Percentiles rank a stretch among this genome's conserved stretches.
Conservation (phyloP, 1,140 invertebrate species). For the Caenorhabditis briggsae region DNA sequence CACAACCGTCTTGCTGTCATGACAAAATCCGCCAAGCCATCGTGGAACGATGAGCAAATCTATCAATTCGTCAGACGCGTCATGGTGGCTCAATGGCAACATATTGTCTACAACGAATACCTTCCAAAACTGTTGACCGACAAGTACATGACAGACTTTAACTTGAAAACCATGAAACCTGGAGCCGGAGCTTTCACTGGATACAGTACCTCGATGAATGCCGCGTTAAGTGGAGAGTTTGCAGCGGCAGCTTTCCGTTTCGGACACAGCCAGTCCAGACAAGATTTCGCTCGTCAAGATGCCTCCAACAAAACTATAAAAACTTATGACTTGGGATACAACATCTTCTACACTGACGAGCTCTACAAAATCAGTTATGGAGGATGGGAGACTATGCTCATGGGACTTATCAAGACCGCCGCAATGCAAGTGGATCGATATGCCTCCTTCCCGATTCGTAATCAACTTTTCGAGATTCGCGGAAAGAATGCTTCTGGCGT, state of each 20-base stretch:
- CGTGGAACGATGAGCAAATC: constrained; percentile 57
- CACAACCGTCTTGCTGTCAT: constrained; percentile 58
- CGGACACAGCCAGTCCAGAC: constrained; percentile 62
- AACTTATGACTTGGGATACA: constrained; percentile 37
- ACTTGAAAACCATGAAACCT: constrained; percentile 35
- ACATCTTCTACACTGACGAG: constrained; percentile 45
- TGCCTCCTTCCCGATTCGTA: constrained; percentile 60
- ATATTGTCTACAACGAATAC: constrained; percentile 61
- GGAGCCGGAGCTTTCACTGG: constrained; percentile 54
- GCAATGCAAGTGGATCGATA: constrained; percentile 56
- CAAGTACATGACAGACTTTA: constrained; percentile 48
- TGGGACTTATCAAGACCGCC: constrained; percentile 54
- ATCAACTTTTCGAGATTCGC: constrained; percentile 64
- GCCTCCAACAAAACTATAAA: constrained; percentile 3
- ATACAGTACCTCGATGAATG: constrained; percentile 46
- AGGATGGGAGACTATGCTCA: constrained; percentile 9
- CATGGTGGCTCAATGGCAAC: constrained; percentile 56
- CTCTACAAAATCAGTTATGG: constrained; percentile 2
- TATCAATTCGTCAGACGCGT: constrained; percentile 55
- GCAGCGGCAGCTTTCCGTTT: constrained; percentile 62
- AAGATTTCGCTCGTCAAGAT: constrained; percentile 34
- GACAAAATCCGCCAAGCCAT: constrained; percentile 6
- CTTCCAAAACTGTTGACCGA: constrained; percentile 57
- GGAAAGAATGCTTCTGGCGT: constrained; percentile 79
- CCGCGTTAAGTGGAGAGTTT: constrained; percentile 60